Conservation (phyloP, 2,797 vertebrate species). For the Liasis olivaceus region DNA sequence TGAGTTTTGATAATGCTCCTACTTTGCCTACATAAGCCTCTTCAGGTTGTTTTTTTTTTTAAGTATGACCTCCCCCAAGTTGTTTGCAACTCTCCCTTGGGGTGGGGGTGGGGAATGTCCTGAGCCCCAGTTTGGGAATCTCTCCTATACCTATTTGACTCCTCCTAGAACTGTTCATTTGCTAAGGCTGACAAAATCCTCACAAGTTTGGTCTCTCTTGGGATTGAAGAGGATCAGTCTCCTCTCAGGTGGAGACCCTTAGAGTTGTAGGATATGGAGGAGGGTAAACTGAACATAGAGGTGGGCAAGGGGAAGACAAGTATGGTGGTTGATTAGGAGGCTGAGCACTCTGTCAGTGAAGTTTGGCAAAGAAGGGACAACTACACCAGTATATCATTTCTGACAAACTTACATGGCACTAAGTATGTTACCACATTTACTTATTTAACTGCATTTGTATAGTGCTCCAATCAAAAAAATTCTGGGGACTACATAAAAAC, state of each 20-base stretch:
- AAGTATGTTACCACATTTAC: too few relatives aligned
- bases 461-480: too few relatives aligned
- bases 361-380: not conserved
- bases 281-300: not conserved
- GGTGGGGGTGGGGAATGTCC: not conserved
- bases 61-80: not conserved
- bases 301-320: not conserved
- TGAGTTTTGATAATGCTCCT: not conserved
- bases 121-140: not conserved
- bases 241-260: not conserved
- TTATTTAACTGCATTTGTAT: too few relatives aligned
- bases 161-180: not conserved
- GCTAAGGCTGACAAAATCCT: constrained; percentile 16
- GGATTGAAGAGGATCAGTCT: not conserved
- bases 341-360: not conserved
- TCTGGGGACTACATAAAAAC: too few relatives aligned
- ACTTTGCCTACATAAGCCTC: not conserved
- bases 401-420: too few relatives aligned
- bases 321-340: not conserved
- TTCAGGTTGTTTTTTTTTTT: not conserved
- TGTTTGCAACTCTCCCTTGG: not conserved
- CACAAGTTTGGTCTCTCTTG: not conserved
- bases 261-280: not conserved
- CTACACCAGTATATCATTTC: too few relatives aligned
- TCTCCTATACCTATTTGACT: not conserved